Base-by-base conservation (phyloP, 2,113 vertebrate genomes). In the Vidua macroura region DNA sequence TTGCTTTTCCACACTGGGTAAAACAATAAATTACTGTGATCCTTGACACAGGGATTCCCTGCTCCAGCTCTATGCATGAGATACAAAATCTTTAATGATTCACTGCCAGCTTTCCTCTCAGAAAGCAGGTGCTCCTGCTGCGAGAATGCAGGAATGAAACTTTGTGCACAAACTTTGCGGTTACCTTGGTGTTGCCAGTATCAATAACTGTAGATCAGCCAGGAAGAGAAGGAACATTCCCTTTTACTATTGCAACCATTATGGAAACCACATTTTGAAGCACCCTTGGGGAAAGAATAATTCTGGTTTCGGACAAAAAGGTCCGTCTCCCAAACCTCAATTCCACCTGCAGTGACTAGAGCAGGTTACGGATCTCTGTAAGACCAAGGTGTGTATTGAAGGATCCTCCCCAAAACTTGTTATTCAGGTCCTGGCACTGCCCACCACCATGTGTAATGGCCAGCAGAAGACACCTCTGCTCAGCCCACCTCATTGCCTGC, bases 21-120 rank as follows among this genome's bases (percentile, higher is more conserved):
- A 80, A 94, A 90, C 18, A 90, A 88, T 62, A 92, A 92, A 83
- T 82, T 60, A 69, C 48, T 30, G 13, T 55, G n/a, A 83, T 67
- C 52, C 49, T 77, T 75, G 64, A 88, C 76, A 81, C 27, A 63
- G 80, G 80, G 88, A 88, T 93, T 92, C 86, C 68, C 76, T 93
- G 66, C 31, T 25, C 35, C 46, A 73, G 70, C 49, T 79, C 49
- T 49, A 4, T 1, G 1, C 24, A 41, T 1, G 7, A 83, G 46
- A 77, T 23, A 88, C 28, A 35, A 55, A 59, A 76, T 51, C 63
- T 46, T 69, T 20, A 62, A 44, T 2, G 4, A 80, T 24, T 83
- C 44, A 39, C 63, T 88, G 75, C 25, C 62, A 92, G 48, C 22
- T 51, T 59, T 72, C 27, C 37, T 75, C 58, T 87, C 58, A 82